Conservation (phyloP, 2,797 vertebrate species). For the Tragelaphus eurycerus region DNA sequence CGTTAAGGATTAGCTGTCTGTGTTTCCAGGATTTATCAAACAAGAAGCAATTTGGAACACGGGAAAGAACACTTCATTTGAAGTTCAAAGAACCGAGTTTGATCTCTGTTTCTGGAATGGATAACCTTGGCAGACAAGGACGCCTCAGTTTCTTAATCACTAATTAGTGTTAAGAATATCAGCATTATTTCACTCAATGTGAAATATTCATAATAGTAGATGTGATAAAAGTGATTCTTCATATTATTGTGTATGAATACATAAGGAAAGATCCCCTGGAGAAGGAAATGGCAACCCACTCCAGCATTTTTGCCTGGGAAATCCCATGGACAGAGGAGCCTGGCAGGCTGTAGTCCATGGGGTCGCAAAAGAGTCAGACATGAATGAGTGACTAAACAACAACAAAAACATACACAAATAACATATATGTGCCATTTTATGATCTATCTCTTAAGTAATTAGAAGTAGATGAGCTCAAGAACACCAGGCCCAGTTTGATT, state of each 20-base stretch:
- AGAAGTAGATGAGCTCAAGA: not conserved
- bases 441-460: not conserved
- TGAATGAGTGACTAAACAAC: not conserved
- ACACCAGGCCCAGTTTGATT: not conserved
- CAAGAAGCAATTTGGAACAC: not conserved
- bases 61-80: not conserved
- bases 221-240: not conserved
- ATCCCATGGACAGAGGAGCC: not conserved
- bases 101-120: not conserved
- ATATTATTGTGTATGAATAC: not conserved
- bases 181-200: not conserved
- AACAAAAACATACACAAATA: not conserved
- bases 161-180: not conserved
- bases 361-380: not conserved
- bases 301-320: not conserved
- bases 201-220: not conserved
- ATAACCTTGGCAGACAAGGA: not conserved
- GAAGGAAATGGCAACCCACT: not conserved
- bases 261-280: not conserved
- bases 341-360: not conserved
- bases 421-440: not conserved
- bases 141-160: not conserved
- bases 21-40: slow-evolving; percentile 44
- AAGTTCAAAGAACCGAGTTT: not conserved
- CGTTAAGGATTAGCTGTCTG: slow-evolving; percentile 23